Conservation (phyloP, 1,140 invertebrate species). For the Drosophila athabasca region DNA sequence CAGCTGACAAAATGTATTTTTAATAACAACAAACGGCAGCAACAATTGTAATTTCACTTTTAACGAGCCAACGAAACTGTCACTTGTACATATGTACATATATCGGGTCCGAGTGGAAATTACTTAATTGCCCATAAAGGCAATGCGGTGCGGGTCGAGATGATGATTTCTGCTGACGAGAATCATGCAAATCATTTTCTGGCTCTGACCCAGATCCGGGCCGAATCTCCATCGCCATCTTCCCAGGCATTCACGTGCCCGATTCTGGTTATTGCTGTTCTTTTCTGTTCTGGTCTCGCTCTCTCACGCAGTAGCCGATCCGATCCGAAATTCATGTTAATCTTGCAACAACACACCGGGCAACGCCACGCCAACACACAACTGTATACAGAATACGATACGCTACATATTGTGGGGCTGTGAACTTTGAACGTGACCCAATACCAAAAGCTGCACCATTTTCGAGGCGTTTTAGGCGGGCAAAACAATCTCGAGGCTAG, state of each 20-base stretch:
- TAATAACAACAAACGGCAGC: conserved; percentile 55
- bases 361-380: conserved; percentile 64
- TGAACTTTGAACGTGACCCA: conserved; percentile 69
- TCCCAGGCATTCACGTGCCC: conserved; percentile 43
- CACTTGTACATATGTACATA: conserved; percentile 34
- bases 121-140: conserved; percentile 68
- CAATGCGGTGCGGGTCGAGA: conserved; percentile 12
- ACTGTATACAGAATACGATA: conserved; percentile 58
- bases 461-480: conserved; percentile 29
- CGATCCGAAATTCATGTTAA: conserved; percentile 74
- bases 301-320: conserved; percentile 33
- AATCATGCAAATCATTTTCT: conserved; percentile 76
- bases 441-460: conserved; percentile 67
- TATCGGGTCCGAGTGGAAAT: conserved; percentile 61
- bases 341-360: conserved; percentile 60
- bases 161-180: conserved; percentile 5
- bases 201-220: conserved; percentile 58
- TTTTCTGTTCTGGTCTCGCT: background rate
- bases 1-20: conserved; percentile 53
- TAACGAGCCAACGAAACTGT: conserved; percentile 61
- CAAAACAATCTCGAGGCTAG: conserved; percentile 43
- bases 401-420: conserved; percentile 5
- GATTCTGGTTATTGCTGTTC: conserved; percentile 49
- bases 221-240: conserved; percentile 36
- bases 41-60: conserved; percentile 77